Evolutionary conservation across 2,797 vertebrate genomes (phyloP), one percentile per base, ranked within the genome.

Genomic region (Halcyon smyrnensis): DNA sequence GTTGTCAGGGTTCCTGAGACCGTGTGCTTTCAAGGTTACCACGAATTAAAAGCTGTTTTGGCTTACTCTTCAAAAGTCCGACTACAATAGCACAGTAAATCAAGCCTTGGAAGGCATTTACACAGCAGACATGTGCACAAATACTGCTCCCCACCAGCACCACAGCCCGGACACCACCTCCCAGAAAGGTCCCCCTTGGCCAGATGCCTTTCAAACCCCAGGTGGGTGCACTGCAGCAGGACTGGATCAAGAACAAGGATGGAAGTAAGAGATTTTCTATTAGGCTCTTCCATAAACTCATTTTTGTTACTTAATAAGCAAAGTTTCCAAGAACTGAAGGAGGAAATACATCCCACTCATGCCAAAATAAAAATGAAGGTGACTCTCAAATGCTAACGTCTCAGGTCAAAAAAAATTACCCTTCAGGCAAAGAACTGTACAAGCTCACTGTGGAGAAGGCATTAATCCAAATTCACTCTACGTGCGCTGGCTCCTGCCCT

Each of bases 51-150:
- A 93, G 86, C 82, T 71, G 23, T 84, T 93, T 94, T 89, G 75
- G 73, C 46, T 79, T 77, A 28, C 89, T 93, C 64, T 74, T 68
- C 65, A 36, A 28, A 77, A 83, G 92, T 50, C 65, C 50, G 16
- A 11, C 67, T 46, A 15, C 18, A 11, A 25, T 84, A 59, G 48
- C 27, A 93, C 95, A 76, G 94, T 91, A 96, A 96, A 95, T 91
- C 89, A 95, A 21, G 46, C 39, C 88, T 23, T 59, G 93, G 92
- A 93, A 43, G 0, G 30, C 46, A 65, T 87, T 88, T 63, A 27
- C 63, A 39, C 41, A 86, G 60, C 81, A 88, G 70, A 82, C 53
- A 11, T 16, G n/a, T 34, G 59, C 17, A 71, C 62, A 67, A 83
- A 69, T 37, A 25, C 23, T 88, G n/a, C 70, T 70, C 15, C 53